Percentiles rank a stretch among this genome's conserved stretches.
Evolutionary conservation across 2,113 vertebrate species (phyloP).

Genomic region (Balaeniceps rex): DNA sequence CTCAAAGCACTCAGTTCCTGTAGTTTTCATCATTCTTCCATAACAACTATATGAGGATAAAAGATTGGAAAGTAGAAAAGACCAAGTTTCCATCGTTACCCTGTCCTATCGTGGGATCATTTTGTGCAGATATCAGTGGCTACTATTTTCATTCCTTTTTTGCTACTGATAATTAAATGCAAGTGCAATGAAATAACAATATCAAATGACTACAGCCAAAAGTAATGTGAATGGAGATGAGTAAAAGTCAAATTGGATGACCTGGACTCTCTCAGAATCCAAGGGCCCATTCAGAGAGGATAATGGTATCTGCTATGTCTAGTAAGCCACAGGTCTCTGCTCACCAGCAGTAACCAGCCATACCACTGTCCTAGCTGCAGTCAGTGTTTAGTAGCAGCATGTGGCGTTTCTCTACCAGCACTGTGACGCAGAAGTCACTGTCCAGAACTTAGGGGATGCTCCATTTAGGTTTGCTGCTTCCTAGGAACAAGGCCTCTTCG

Average conservation of each 20-base stretch:
- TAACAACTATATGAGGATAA: background rate
- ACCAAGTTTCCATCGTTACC: background rate
- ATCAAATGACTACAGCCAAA: background rate
- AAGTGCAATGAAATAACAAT: background rate
- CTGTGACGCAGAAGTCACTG: background rate
- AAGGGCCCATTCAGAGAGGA: background rate
- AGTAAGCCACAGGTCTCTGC: background rate
- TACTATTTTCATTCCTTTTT: background rate
- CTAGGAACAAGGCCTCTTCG: background rate
- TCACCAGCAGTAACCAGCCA: background rate
- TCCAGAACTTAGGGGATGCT: background rate
- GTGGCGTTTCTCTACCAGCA: background rate
- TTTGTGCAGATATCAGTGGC: background rate
- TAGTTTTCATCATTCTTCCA: background rate
- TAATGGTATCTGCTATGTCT: background rate
- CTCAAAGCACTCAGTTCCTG: background rate
- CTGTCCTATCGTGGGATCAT: background rate
- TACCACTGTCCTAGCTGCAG: background rate
- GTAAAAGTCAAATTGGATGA: background rate
- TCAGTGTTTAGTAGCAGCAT: background rate
- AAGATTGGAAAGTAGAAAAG: background rate
- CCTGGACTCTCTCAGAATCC: background rate
- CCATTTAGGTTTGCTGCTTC: background rate
- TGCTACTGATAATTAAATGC: background rate
- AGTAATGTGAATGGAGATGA: background rate